Percentiles rank a stretch among this genome's conserved stretches.
Conservation (phyloP, 23 tunicate genomes). For the Aplidium turbinatum region DNA sequence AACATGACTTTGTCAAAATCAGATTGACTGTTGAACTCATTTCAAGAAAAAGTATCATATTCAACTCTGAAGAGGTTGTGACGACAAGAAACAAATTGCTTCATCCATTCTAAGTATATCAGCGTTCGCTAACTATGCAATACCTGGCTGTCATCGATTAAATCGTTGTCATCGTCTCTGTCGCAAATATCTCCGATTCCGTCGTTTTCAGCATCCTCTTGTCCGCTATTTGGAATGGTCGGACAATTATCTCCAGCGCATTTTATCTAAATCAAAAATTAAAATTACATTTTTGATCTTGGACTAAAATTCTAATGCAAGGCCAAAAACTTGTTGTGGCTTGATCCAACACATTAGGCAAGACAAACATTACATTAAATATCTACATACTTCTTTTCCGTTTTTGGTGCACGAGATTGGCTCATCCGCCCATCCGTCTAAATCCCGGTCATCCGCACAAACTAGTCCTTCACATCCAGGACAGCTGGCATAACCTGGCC, state of each 20-base stretch:
- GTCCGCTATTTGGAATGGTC: slow-evolving; percentile 77
- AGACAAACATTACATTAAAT: too few relatives aligned
- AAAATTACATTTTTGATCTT: too few relatives aligned
- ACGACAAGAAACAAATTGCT: too few relatives aligned
- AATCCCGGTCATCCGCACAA: slow-evolving; percentile 84
- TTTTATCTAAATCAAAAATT: slow-evolving; percentile 29
- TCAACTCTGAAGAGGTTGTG: too few relatives aligned
- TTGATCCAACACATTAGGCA: too few relatives aligned
- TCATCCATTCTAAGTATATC: too few relatives aligned
- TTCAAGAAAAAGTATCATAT: too few relatives aligned
- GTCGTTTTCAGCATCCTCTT: slow-evolving; percentile 81
- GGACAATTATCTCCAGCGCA: slow-evolving; percentile 68
- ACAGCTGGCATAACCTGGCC: slow-evolving; percentile 73
- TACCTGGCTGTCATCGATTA: slow-evolving; percentile 46
- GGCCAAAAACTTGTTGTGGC: too few relatives aligned
- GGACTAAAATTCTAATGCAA: too few relatives aligned
- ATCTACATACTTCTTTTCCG: slow-evolving; percentile 46
- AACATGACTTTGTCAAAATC: too few relatives aligned
- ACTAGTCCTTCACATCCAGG: slow-evolving; percentile 59
- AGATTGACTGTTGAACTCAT: too few relatives aligned
- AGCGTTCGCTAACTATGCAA: too few relatives aligned
- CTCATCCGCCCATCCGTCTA: slow-evolving; percentile 85
- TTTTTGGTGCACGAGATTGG: slow-evolving; percentile 50
- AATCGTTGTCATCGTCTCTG: slow-evolving; percentile 69
- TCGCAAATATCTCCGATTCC: slow-evolving; percentile 87